These are phyloP conservation scores for Xiphophorus hellerii DNA, from an alignment of 2,113 vertebrate genomes.

Conservation along the genomic window DNA sequence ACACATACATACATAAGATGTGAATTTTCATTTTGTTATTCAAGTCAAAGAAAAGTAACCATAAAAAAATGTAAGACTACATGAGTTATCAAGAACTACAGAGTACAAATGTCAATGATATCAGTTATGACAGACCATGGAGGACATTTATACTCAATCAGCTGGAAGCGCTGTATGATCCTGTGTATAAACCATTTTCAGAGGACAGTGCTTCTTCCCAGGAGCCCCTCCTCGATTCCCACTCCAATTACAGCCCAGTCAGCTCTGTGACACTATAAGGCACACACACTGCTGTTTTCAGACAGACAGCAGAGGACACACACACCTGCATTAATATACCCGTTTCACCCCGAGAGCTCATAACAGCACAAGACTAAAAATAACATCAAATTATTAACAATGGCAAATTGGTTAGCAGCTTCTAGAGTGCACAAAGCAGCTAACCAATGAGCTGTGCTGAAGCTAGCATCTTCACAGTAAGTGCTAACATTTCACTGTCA, in stretches of 20 bases:
- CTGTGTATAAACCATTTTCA: too few species aligned
- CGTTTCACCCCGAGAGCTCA: not conserved
- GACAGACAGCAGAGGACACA: slow-evolving; percentile 6
- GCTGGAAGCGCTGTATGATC: too few species aligned
- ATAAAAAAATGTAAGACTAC: too few species aligned
- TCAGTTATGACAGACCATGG: too few species aligned
- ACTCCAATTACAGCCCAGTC: slow-evolving; percentile 61
- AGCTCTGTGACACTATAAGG: slow-evolving; percentile 15
- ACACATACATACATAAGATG: too few species aligned
- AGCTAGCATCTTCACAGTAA: not conserved
- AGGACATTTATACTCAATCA: too few species aligned
- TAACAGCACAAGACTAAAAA: slow-evolving; percentile 31
- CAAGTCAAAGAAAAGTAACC: too few species aligned
- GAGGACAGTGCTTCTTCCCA: slow-evolving; percentile 9
- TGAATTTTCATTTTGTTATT: too few species aligned
- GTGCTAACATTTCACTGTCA: too few species aligned
- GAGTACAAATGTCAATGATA: too few species aligned
- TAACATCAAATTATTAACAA: slow-evolving; percentile 15
- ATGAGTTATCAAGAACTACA: too few species aligned
- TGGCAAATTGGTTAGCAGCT: slow-evolving; percentile 2
- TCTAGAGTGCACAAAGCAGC: not conserved
- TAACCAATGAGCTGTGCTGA: not conserved
- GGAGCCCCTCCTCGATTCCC: slow-evolving; percentile 36
- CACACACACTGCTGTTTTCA: slow-evolving; percentile 6
- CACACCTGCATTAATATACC: slow-evolving; percentile 44